Conservation (phyloP, 2,888 invertebrate genomes). For the Onchidella celtica region DNA sequence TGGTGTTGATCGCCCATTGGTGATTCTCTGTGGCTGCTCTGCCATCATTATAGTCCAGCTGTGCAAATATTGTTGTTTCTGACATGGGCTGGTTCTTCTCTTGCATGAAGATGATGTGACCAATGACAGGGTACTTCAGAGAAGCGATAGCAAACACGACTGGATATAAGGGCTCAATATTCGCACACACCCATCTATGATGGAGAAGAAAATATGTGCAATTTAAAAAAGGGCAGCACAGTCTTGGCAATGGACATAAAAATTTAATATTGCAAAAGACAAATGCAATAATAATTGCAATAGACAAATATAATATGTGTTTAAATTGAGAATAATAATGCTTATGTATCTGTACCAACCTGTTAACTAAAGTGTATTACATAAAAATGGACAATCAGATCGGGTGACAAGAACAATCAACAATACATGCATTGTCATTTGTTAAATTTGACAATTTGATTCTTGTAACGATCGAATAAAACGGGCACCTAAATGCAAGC, state of each 20-base stretch:
- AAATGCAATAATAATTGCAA: neutral
- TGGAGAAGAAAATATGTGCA: neutral
- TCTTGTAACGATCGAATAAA: too few species aligned
- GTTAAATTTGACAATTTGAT: too few species aligned
- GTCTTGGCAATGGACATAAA: neutral
- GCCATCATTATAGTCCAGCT: constrained; percentile 93
- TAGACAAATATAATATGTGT: too few species aligned
- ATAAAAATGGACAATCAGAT: too few species aligned
- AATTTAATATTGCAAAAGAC: neutral
- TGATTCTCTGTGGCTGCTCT: constrained; percentile 82
- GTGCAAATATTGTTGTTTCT: constrained; percentile 91
- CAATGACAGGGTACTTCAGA: constrained; percentile 93
- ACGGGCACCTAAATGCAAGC: too few species aligned
- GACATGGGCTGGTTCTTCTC: constrained; percentile 89
- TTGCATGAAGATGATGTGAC: constrained; percentile 90
- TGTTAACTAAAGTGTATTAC: too few species aligned
- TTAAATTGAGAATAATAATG: too few species aligned
- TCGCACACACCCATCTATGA: constrained; percentile 80
- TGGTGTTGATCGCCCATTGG: constrained; percentile 91
- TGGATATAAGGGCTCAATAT: constrained; percentile 82
- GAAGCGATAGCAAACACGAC: constrained; percentile 90
- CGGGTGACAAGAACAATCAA: too few species aligned
- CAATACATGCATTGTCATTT: too few species aligned
- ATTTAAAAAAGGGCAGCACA: too few species aligned
- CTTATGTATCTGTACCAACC: constrained; percentile 2